Percentiles rank a stretch among this genome's conserved stretches.
phyloP scores from a whole-genome alignment of 2,797 vertebrate genomes.

The Enteromius fasciolatus region DNA sequence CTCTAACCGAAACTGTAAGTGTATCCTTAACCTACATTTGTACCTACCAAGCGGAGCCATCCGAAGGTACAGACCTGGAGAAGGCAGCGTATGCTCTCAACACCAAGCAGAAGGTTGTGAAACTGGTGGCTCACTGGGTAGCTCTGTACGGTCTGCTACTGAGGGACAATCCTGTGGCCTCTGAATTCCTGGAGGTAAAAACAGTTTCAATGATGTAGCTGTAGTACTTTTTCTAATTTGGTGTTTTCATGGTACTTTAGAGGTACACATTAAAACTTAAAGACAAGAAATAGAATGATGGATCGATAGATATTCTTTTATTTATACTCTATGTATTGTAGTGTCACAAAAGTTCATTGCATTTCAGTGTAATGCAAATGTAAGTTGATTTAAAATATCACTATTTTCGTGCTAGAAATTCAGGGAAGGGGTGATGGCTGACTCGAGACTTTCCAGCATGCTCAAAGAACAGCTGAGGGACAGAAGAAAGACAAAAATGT shows the following conservation, averaged over 20 bases:
- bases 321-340: not conserved
- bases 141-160: slow-evolving; percentile 83
- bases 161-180: slow-evolving; percentile 81
- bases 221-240: not conserved
- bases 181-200: slow-evolving; percentile 86
- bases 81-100: slow-evolving; percentile 82
- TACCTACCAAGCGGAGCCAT: slow-evolving; percentile 86
- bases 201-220: not conserved
- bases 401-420: slow-evolving; percentile 76
- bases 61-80: slow-evolving; percentile 88
- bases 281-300: not conserved
- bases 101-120: slow-evolving; percentile 88
- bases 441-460: slow-evolving; percentile 79
- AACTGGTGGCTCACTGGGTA: slow-evolving; percentile 89
- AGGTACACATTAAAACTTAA: not conserved
- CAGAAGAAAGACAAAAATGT: slow-evolving; percentile 77
- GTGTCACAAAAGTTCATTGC: not conserved
- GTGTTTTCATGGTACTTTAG: not conserved
- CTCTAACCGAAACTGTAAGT: not conserved
- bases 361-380: not conserved
- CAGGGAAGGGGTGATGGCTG: slow-evolving; percentile 81
- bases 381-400: not conserved
- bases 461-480: slow-evolving; percentile 86
- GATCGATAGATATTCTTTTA: not conserved
- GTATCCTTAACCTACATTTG: slow-evolving; percentile 32